Evolutionary conservation across 2,888 invertebrate species (phyloP), one percentile per base, ranked within the genome.

Genomic region (Parascotia fuliginaria): DNA sequence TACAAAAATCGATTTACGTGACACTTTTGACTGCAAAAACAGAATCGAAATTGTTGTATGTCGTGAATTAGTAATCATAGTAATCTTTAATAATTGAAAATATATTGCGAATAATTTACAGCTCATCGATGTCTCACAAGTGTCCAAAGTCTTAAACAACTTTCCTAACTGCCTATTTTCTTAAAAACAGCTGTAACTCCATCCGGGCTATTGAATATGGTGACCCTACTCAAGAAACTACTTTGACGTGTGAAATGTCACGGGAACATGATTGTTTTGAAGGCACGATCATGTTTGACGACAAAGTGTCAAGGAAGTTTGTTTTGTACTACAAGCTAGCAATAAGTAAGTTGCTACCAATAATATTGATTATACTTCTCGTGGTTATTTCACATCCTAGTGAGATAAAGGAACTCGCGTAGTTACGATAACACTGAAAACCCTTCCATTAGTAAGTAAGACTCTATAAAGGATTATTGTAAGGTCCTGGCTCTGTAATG

Each of bases 171-270:
- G 5, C 3, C 24, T 6, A 19, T 24, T 24, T 24, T 7, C 4
- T 24, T 24, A 1, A 4, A 24, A 24, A 24, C 19, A 24, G 7
- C 24, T 1, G 4, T 9, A 24, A 6, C 24, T 3, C 7, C 5
- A 19, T 24, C 24, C 7, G 24, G 7, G 7, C 7, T 24, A 24
- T 24, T 7, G 7, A 34, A 19, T 15, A 34, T 52, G 33, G 52
- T 42, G 31, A 42, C 42, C 32, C 52, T 39, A 46, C 43, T 36
- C 24, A 41, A n/a, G 22, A 40, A 36, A 15, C 42, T 29, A 28
- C 15, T 36, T 43, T 41, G 32, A 58, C 39, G 56, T 64, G 67
- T 67, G 70, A 70, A 70, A 64, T 59, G 55, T 67, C 60, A 66
- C 67, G 54, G 45, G 36, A 60, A 43, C 47, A 29, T 48, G 44